A percentile compares a stretch with the other conserved stretches of the same genome.
These are phyloP conservation scores for Colletes gigas DNA, from an alignment of 1,140 invertebrate genomes.

Conservation along the genomic window DNA sequence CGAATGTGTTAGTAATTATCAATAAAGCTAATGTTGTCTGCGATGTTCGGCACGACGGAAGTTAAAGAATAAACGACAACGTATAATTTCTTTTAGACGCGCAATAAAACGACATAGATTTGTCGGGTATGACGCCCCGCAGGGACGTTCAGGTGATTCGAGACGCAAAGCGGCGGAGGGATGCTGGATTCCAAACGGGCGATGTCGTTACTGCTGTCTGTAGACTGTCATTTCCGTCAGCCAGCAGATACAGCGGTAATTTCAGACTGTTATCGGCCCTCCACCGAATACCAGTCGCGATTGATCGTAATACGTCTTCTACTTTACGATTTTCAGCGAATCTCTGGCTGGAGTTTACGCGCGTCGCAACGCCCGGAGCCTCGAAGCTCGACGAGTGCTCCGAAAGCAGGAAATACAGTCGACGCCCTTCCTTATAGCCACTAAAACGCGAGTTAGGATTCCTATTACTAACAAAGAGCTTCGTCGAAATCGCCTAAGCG, in stretches of 20 bases:
- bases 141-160: slow-evolving; percentile 27
- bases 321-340: slow-evolving; percentile 12
- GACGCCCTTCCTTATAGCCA: not conserved
- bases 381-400: not conserved
- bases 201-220: slow-evolving; percentile 54
- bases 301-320: slow-evolving; percentile 26
- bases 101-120: slow-evolving; percentile 30
- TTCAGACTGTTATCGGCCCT: slow-evolving; percentile 55
- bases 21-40: too few relatives aligned
- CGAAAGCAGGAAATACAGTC: not conserved
- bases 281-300: slow-evolving; percentile 29
- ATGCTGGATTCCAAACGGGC: slow-evolving; percentile 16
- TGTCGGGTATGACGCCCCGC: slow-evolving; percentile 20
- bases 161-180: slow-evolving; percentile 16
- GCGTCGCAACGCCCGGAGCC: not conserved
- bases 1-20: too few relatives aligned
- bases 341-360: not conserved
- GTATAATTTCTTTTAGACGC: slow-evolving; percentile 22
- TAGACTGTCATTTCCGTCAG: slow-evolving; percentile 60
- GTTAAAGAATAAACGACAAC: too few relatives aligned
- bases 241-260: slow-evolving; percentile 32
- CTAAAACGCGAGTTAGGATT: not conserved
- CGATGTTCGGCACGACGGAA: not conserved
- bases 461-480: not conserved
- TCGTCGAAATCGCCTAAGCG: too few relatives aligned